These are phyloP conservation scores for Rafetus swinhoei DNA, from an alignment of 2,113 vertebrate species.

Conservation along the genomic window DNA sequence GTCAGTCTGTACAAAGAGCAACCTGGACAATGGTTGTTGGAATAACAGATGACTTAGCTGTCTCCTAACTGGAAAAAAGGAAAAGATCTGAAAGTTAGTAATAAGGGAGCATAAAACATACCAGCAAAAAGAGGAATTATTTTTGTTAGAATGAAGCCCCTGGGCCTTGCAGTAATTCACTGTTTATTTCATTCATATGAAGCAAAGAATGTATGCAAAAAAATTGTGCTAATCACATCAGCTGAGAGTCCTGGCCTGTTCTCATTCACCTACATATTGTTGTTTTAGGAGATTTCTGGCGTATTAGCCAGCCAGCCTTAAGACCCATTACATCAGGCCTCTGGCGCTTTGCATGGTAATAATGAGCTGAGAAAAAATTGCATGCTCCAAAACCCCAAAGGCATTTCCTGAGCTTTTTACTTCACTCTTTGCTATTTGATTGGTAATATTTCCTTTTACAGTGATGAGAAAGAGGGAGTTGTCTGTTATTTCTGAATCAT, in stretches of 20 bases:
- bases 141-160: background rate
- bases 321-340: background rate
- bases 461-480: slow-evolving; percentile 28
- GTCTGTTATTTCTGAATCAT: background rate
- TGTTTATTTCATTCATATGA: slow-evolving; percentile 8
- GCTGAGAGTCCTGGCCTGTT: background rate
- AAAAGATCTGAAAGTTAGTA: background rate
- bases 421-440: background rate
- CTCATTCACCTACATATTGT: background rate
- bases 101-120: background rate
- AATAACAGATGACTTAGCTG: background rate
- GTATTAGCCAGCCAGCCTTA: background rate
- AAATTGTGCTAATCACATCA: background rate
- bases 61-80: background rate
- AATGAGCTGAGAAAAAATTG: background rate
- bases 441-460: background rate
- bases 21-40: rapidly evolving
- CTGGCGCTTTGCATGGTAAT: rapidly evolving
- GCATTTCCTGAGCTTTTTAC: background rate
- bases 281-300: background rate
- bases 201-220: background rate
- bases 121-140: background rate
- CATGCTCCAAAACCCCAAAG: rapidly evolving
- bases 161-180: background rate
- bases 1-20: background rate